Evolutionary conservation across 2,113 vertebrate species (phyloP).

Genomic region (Cynopterus brachyotis): DNA sequence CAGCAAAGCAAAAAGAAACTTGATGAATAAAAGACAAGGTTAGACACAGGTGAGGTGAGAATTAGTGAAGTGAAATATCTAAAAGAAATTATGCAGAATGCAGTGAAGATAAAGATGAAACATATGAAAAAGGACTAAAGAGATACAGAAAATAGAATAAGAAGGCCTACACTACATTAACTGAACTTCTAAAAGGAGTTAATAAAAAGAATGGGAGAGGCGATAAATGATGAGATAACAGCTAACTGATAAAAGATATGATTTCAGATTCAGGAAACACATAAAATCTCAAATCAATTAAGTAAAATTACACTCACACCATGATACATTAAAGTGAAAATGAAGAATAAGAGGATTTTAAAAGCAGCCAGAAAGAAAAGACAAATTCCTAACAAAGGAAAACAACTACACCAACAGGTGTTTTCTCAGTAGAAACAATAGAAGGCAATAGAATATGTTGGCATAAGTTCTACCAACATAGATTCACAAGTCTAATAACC

Average conservation of each 20-base stretch:
- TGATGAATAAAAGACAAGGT: background rate
- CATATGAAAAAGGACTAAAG: background rate
- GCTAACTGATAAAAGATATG: background rate
- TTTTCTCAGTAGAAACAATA: background rate
- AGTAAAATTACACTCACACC: background rate
- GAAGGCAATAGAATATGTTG: background rate
- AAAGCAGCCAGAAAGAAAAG: slow-evolving; percentile 10
- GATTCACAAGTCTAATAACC: background rate
- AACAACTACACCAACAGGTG: background rate
- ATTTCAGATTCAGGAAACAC: background rate
- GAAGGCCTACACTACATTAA: background rate
- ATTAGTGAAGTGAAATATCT: background rate
- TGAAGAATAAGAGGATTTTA: background rate
- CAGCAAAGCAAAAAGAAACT: background rate
- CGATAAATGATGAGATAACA: background rate
- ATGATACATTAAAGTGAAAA: background rate
- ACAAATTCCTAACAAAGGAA: background rate
- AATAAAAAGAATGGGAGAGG: background rate
- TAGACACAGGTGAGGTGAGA: background rate
- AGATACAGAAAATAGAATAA: background rate
- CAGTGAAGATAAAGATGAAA: background rate
- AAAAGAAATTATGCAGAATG: background rate
- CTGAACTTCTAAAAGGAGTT: background rate
- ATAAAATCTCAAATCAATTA: background rate
- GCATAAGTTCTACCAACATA: background rate